A percentile compares a stretch with the other conserved stretches of the same genome.
Evolutionary conservation across 2,888 invertebrate genomes (phyloP).

Genomic region (Liposcelis brunnea): DNA sequence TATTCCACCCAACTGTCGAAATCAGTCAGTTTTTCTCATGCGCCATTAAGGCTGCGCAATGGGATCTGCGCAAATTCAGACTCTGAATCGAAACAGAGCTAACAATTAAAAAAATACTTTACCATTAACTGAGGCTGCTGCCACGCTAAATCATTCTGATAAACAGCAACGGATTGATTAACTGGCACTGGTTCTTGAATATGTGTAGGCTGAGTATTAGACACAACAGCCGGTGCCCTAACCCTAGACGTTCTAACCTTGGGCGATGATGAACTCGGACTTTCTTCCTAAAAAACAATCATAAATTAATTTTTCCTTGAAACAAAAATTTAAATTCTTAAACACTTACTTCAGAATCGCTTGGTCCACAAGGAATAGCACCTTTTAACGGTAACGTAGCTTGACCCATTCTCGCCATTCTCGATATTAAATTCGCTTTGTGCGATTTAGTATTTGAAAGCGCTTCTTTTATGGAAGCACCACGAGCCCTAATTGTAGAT

Average conservation of each 20-base stretch:
- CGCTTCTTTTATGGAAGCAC: slow-evolving; percentile 3
- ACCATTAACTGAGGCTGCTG: too few species aligned
- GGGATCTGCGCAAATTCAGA: background rate
- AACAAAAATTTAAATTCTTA: too few species aligned
- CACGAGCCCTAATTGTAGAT: background rate
- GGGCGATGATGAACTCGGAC: slow-evolving; percentile 2
- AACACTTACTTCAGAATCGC: slow-evolving; percentile 32
- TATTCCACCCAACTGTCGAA: too few species aligned
- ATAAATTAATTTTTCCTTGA: background rate
- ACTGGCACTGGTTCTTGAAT: background rate
- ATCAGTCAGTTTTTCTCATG: too few species aligned
- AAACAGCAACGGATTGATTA: background rate
- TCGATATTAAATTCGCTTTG: slow-evolving; percentile 32
- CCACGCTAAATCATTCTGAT: background rate
- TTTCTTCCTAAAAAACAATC: slow-evolving; percentile 11
- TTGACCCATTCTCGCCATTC: slow-evolving; percentile 41
- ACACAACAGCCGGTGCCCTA: background rate
- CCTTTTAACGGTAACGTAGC: slow-evolving; percentile 27
- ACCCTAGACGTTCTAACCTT: background rate
- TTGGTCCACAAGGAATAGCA: slow-evolving; percentile 21
- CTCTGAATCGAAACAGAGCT: background rate
- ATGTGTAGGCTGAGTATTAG: background rate
- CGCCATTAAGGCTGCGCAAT: too few species aligned
- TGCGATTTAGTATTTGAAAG: slow-evolving; percentile 9
- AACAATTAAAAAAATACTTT: too few species aligned